Base-by-base conservation (phyloP, 2,113 vertebrate genomes). In the Garra rufa region DNA sequence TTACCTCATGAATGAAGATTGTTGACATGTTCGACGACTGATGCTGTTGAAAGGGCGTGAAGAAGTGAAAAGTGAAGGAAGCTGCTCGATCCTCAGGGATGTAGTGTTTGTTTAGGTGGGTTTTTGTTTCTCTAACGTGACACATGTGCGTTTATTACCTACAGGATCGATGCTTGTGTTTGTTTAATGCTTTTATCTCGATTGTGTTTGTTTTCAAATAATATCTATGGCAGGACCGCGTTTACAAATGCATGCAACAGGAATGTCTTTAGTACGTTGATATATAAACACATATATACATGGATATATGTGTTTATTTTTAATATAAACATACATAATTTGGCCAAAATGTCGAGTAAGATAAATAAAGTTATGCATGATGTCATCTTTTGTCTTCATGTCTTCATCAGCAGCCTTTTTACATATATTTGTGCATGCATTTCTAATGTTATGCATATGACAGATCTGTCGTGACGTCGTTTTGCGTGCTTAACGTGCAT, bases 101-200 rank as follows among this genome's bases (percentile, higher is more conserved):
- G 74, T 55, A 76, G 55, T 59, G 76, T 78, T 61, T 67, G 43
- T 67, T 67, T n/a, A 81, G 78, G 78, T 81, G 78, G 61, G 78
- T 81, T 67, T 14, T 67, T 80, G 77, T 80, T 9, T 28, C 24
- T 80, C 24, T 7, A n/a, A n/a, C n/a, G n/a, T n/a, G n/a, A 21
- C 43, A 65, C 43, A 14, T n/a, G 59, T 30, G n/a, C n/a, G 4
- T 26, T 30, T 9, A 3, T 6, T 19, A 24, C 28, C 28, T 57
- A 3, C 30, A 17, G 6, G 38, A 41, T 2, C n/a, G 3, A 34
- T 11, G 2, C 41, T 21, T 65, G 59, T 24, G 0, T 59, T 78
- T n/a, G n/a, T n/a, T n/a, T n/a, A n/a, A n/a, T n/a, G n/a, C n/a
- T n/a, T 8, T 59, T 3, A 34, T 52, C 2, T 21, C 1, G 11